These are phyloP conservation scores for Caenorhabditis angaria DNA, from an alignment of 2,888 invertebrate species.

Conservation along the genomic window DNA sequence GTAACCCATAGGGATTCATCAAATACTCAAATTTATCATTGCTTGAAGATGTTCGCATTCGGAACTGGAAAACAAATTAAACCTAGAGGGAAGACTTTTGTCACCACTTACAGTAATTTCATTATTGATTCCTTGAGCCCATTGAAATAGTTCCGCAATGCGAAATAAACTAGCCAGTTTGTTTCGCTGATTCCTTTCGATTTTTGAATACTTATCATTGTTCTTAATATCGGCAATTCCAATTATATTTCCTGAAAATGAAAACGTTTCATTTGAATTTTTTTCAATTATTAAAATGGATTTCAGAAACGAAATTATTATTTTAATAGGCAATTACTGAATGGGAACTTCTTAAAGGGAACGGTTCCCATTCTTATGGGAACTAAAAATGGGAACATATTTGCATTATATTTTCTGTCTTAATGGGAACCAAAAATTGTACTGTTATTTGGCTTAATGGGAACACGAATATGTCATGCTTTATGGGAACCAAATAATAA, in stretches of 20 bases:
- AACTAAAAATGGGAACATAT: too few relatives aligned
- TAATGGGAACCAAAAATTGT: too few relatives aligned
- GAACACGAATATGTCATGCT: too few relatives aligned
- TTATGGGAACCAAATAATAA: too few relatives aligned
- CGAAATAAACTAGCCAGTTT: conserved; percentile 52
- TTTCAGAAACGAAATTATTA: too few relatives aligned
- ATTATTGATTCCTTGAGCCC: conserved; percentile 52
- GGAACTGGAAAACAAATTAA: conserved; percentile 36
- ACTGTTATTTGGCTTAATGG: too few relatives aligned
- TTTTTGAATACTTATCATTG: conserved; percentile 38
- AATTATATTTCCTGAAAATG: conserved; percentile 32
- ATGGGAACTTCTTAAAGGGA: too few relatives aligned
- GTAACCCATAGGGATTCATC: conserved; percentile 81
- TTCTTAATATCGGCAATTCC: conserved; percentile 49
- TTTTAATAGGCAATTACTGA: not conserved
- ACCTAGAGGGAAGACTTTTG: not conserved
- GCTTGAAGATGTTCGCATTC: conserved; percentile 41
- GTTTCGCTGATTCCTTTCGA: conserved; percentile 43
- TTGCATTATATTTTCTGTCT: too few relatives aligned
- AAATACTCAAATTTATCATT: conserved; percentile 86
- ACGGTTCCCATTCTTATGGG: too few relatives aligned
- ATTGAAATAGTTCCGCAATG: conserved; percentile 49
- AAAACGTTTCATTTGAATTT: conserved; percentile 11
- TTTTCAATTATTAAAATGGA: too few relatives aligned
- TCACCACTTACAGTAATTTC: conserved; percentile 41